Evolutionary conservation across 2,888 invertebrate genomes (phyloP).

Genomic region (Rhagonycha lutea): DNA sequence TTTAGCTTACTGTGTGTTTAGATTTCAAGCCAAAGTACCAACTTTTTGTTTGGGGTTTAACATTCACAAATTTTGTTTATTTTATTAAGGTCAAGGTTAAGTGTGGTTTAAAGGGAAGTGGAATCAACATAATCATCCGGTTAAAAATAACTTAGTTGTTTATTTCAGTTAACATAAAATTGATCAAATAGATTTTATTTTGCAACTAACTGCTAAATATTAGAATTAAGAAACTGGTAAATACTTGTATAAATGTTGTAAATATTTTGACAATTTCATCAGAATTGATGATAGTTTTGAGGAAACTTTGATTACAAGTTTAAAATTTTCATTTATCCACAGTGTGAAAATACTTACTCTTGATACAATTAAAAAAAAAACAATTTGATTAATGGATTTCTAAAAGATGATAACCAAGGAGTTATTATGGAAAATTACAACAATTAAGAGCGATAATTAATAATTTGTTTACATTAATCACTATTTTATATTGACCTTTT

Average conservation of each 20-base stretch:
- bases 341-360: not conserved
- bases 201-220: not conserved
- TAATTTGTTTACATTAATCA: not conserved
- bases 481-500: not conserved
- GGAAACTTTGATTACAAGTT: not conserved
- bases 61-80: not conserved
- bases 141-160: not conserved
- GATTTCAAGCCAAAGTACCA: not conserved
- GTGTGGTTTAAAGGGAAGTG: not conserved
- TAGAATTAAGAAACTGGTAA: not conserved
- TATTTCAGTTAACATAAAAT: not conserved
- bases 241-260: not conserved
- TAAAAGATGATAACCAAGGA: not conserved
- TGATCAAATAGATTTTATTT: not conserved
- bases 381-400: not conserved
- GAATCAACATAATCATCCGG: not conserved
- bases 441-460: not conserved
- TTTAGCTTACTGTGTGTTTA: not conserved
- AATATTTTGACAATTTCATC: not conserved
- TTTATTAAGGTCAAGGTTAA: not conserved
- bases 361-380: not conserved
- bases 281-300: not conserved
- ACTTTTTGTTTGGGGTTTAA: too few species aligned
- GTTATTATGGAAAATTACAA: not conserved
- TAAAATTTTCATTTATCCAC: not conserved